These are phyloP conservation scores for Ectropis grisescens DNA, from an alignment of 1,140 invertebrate species.

Conservation along the genomic window DNA sequence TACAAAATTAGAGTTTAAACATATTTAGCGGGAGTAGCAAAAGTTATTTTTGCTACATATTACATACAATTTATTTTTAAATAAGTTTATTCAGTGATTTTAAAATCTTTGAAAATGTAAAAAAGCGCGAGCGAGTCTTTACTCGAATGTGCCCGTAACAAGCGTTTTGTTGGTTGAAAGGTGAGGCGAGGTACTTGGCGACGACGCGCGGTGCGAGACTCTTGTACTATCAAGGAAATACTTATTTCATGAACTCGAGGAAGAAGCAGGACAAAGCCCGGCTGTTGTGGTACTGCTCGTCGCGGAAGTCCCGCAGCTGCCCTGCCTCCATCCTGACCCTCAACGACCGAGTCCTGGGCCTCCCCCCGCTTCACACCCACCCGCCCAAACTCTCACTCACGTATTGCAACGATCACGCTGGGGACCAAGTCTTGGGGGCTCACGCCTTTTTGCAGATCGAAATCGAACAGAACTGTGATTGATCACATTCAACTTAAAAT, in stretches of 20 bases:
- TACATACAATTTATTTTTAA: too few species aligned
- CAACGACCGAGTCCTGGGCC: slow-evolving; percentile 33
- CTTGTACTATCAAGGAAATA: slow-evolving; percentile 41
- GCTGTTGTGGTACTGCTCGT: slow-evolving; percentile 48
- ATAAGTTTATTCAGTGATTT: too few species aligned
- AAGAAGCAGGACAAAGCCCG: slow-evolving; percentile 27
- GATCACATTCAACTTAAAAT: too few species aligned
- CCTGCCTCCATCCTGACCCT: slow-evolving; percentile 36
- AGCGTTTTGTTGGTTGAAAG: slow-evolving; percentile 21
- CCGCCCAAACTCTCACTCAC: slow-evolving; percentile 39
- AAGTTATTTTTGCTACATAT: too few species aligned
- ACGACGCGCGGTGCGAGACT: slow-evolving; percentile 34
- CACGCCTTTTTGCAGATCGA: slow-evolving; percentile 3
- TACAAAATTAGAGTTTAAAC: too few species aligned
- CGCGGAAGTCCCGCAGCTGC: slow-evolving; percentile 38
- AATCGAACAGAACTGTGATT: too few species aligned
- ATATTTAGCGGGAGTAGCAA: too few species aligned
- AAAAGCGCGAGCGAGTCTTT: too few species aligned
- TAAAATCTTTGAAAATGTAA: too few species aligned
- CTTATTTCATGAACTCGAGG: slow-evolving; percentile 42
- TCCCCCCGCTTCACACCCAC: slow-evolving; percentile 36
- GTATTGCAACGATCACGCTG: slow-evolving; percentile 2
- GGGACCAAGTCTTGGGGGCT: not conserved
- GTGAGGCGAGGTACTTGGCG: slow-evolving; percentile 32
- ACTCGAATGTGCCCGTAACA: too few species aligned